Conservation (phyloP, 2,113 vertebrate species). For the Saguinus midas region DNA sequence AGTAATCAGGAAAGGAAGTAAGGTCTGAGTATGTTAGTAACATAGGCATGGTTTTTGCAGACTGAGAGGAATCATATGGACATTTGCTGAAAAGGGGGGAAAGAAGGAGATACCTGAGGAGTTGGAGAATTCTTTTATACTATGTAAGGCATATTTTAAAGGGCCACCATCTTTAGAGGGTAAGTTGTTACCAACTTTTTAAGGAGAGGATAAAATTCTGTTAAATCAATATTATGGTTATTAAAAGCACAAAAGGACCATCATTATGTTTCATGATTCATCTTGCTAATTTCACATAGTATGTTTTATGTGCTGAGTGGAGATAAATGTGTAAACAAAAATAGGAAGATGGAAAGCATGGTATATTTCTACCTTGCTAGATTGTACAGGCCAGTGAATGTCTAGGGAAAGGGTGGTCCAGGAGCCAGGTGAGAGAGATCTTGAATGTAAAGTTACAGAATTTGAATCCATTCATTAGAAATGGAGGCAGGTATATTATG, state of each 20-base stretch:
- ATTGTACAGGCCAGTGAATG: neutral
- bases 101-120: neutral
- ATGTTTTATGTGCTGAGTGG: neutral
- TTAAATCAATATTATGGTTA: neutral
- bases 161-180: neutral
- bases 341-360: neutral
- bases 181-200: neutral
- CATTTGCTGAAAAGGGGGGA: neutral
- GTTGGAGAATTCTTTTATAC: neutral
- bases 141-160: conserved; percentile 24
- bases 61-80: neutral
- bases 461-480: neutral
- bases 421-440: too few species aligned
- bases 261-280: neutral
- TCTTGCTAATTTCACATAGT: neutral
- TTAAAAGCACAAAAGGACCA: conserved; percentile 6
- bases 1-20: neutral
- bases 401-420: neutral
- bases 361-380: neutral
- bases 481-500: neutral
- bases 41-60: neutral
- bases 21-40: neutral
- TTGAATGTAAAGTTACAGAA: neutral
- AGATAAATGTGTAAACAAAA: neutral
- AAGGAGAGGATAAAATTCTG: neutral